Evolutionary conservation across 2,113 vertebrate genomes (phyloP), one percentile per base, ranked within the genome.

Genomic region (Pseudorectes ferrugineus): DNA sequence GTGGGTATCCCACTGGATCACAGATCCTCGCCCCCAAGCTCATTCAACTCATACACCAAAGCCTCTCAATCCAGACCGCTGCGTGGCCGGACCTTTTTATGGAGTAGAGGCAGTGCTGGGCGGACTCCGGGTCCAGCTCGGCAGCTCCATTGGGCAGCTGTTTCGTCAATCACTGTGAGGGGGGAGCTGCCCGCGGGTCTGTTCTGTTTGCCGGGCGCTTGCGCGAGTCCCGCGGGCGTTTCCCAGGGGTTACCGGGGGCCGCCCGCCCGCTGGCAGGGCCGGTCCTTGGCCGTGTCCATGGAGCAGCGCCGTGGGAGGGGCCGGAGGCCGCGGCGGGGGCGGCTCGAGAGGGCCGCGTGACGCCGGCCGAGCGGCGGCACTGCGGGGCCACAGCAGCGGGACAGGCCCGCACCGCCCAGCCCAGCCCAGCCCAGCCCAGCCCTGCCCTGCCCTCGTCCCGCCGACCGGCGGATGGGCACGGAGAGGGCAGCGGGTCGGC

Each of bases 61-160:
- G 0, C 6, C 24, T 8, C 1, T 3, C 26, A 1, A 0, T 0
- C 6, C 10, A 2, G 0, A 3, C 7, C 3, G 0, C 22, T 10
- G 3, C 9, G 3, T 1, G 45, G 17, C 29, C 45, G 2, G 36
- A 62, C 6, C 0, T 3, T 17, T 67, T 18, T 11, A 6, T 0
- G 3, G 2, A 6, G 33, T 7, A 4, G 54, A 4, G 17, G 29
- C 45, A 3, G 4, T 19, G 45, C 46, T 4, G 70, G 77, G 61
- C 70, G 45, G 45, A 1, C 59, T 43, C 10, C 9, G 36, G 40
- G 12, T 5, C 9, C 61, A 11, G 16, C 52, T n/a, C 45, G 59
- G 61, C 45, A 18, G 68, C 77, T 81, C 45, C 9, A 46, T 59
- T 52, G 86, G 61, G 77, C 86, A 8, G 77, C n/a, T 8, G 1